Conservation (phyloP, 2,113 vertebrate genomes). For the Phasianus colchicus region DNA sequence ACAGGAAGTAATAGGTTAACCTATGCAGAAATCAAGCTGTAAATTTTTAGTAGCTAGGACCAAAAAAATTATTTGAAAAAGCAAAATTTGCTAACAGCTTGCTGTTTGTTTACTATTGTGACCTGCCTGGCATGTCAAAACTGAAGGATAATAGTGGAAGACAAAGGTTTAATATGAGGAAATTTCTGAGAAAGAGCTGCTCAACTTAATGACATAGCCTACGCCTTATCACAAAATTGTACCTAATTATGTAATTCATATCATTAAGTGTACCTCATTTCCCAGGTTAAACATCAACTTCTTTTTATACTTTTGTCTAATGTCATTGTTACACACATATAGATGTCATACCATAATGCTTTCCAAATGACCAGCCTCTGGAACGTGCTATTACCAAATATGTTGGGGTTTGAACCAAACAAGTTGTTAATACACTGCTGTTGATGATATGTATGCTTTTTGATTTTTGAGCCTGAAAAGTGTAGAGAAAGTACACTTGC, state of each 20-base stretch:
- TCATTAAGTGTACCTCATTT: neutral
- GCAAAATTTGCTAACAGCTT: neutral
- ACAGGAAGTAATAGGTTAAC: neutral
- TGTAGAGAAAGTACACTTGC: neutral
- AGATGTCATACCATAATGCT: neutral
- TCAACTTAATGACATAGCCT: neutral
- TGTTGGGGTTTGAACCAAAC: neutral
- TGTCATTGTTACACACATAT: neutral
- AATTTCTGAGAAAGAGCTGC: neutral
- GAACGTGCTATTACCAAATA: neutral
- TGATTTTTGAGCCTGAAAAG: neutral
- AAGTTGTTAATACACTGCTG: neutral
- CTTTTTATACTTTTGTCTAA: neutral
- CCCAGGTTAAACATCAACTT: constrained; percentile 2
- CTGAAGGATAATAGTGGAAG: neutral
- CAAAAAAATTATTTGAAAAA: neutral
- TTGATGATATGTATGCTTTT: neutral
- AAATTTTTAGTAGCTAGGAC: neutral
- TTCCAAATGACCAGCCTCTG: neutral
- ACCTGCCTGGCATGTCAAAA: neutral
- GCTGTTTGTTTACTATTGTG: neutral
- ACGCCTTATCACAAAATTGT: neutral
- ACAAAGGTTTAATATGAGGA: neutral
- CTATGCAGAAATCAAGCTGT: neutral
- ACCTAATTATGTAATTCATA: neutral